Percentiles rank a stretch among this genome's conserved stretches.
Evolutionary conservation across 2,888 invertebrate species (phyloP).

Genomic region (Cephus nigrinus): DNA sequence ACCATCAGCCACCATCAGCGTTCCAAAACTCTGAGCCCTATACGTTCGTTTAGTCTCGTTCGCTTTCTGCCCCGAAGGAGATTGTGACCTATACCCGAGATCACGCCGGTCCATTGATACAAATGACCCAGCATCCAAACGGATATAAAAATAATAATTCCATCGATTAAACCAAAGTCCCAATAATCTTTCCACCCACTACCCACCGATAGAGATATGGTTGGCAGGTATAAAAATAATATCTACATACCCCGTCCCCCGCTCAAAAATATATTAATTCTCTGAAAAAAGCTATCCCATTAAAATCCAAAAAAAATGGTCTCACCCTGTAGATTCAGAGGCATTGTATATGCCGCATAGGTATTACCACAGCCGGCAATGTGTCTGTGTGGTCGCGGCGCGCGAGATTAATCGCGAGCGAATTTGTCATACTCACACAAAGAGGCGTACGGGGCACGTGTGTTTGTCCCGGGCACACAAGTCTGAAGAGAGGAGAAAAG

Average conservation of each 20-base stretch:
- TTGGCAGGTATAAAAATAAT: neutral
- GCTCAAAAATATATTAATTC: neutral
- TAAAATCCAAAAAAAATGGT: neutral
- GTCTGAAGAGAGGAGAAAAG: neutral
- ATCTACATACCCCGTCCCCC: neutral
- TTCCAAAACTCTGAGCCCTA: slow-evolving; percentile 1
- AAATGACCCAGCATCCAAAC: neutral
- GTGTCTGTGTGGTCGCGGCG: slow-evolving; percentile 17
- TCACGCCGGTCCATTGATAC: neutral
- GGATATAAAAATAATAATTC: neutral
- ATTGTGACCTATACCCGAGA: neutral
- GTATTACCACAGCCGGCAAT: neutral
- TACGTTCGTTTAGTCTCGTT: slow-evolving; percentile 5
- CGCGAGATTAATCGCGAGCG: slow-evolving; percentile 29
- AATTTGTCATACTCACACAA: slow-evolving; percentile 34
- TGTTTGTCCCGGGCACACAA: neutral
- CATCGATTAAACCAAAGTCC: neutral
- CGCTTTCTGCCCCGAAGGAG: slow-evolving; percentile 3
- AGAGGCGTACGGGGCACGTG: neutral
- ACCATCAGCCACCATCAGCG: neutral
- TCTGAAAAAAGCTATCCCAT: neutral
- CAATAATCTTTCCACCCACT: neutral
- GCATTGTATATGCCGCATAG: slow-evolving; percentile 1
- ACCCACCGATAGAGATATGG: neutral
- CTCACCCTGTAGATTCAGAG: slow-evolving; percentile 2